Conservation (phyloP, 2,113 vertebrate species). For the Gracilinanus agilis region DNA sequence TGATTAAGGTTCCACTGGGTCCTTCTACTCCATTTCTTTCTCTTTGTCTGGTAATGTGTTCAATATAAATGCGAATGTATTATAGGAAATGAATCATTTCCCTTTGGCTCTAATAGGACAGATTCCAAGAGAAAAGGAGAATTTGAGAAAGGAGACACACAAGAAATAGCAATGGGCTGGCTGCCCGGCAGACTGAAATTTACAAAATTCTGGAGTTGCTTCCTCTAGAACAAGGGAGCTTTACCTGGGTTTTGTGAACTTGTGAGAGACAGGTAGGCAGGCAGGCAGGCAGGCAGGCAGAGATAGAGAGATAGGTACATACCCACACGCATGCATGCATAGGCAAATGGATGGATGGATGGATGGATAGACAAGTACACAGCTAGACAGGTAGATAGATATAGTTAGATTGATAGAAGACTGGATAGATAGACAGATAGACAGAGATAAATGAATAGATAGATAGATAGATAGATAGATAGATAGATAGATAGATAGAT, state of each 20-base stretch:
- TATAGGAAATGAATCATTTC: not conserved
- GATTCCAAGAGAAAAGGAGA: not conserved
- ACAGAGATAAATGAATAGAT: too few species aligned
- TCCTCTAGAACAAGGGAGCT: not conserved
- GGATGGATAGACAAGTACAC: too few species aligned
- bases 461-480: too few species aligned
- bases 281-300: too few species aligned
- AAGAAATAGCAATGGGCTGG: not conserved
- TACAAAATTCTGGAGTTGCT: constrained; percentile 27
- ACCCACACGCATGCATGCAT: too few species aligned
- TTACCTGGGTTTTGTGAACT: not conserved
- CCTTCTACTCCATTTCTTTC: not conserved
- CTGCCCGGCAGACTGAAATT: not conserved
- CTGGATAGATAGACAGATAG: too few species aligned
- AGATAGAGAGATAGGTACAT: too few species aligned
- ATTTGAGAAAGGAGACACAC: not conserved
- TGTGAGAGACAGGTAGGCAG: not conserved
- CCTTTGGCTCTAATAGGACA: not conserved
- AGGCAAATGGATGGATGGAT: too few species aligned
- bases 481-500: too few species aligned
- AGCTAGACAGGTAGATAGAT: too few species aligned
- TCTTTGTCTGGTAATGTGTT: constrained; percentile 17
- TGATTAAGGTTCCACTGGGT: not conserved
- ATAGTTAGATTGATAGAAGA: not conserved
- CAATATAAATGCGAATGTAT: not conserved